Evolutionary conservation across 2,888 invertebrate genomes (phyloP).

Genomic region (Poecilobothrus nobilitatus): DNA sequence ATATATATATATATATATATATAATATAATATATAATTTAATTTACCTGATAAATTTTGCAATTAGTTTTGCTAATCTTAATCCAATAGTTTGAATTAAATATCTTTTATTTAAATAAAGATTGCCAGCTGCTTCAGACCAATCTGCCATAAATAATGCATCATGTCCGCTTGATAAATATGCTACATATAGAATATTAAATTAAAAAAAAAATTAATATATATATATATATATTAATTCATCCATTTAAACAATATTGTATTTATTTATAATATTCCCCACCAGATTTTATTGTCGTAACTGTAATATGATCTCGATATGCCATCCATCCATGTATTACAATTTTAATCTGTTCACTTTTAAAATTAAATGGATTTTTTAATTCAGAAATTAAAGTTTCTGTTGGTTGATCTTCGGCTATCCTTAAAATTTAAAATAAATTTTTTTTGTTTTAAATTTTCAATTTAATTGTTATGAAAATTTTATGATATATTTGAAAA

Average conservation of each 20-base stretch:
- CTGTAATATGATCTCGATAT: background rate
- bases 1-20: too few relatives aligned
- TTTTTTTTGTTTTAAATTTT: too few relatives aligned
- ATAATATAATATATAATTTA: too few relatives aligned
- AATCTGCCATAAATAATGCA: slow-evolving; percentile 38
- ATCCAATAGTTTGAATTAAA: slow-evolving; percentile 29
- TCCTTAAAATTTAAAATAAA: background rate
- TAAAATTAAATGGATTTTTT: background rate
- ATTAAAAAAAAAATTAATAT: background rate
- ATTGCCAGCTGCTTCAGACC: slow-evolving; percentile 34
- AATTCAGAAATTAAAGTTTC: background rate
- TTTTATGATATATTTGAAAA: too few relatives aligned
- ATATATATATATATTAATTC: background rate
- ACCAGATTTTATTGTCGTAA: background rate
- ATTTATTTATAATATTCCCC: background rate
- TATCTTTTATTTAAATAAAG: slow-evolving; percentile 34
- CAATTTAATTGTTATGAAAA: too few relatives aligned
- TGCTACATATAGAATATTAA: slow-evolving; percentile 26
- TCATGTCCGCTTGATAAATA: slow-evolving; percentile 33
- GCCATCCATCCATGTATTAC: background rate
- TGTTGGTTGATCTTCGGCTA: background rate
- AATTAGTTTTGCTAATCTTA: slow-evolving; percentile 29
- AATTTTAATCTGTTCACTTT: background rate
- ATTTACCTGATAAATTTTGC: slow-evolving; percentile 29
- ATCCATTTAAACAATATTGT: background rate